Conservation (phyloP, 2,113 vertebrate species). For the Campylomormyrus numenius region DNA sequence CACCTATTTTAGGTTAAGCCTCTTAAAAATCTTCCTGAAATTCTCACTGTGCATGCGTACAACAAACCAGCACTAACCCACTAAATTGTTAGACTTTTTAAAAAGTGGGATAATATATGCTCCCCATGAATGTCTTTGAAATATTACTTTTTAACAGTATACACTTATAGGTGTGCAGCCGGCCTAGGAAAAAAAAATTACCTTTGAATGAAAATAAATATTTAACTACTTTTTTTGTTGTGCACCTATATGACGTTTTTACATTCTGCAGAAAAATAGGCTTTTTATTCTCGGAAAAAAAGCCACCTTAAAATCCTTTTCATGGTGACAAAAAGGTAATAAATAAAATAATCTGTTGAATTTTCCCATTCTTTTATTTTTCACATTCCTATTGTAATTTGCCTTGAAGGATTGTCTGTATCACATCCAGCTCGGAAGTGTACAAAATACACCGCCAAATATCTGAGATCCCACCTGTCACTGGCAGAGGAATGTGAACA, state of each 20-base stretch:
- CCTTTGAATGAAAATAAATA: not conserved
- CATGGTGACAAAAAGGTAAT: slow-evolving; percentile 13
- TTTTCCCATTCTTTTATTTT: slow-evolving; percentile 14
- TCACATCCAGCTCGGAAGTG: slow-evolving; percentile 27
- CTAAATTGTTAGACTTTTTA: not conserved
- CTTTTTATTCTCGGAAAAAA: not conserved
- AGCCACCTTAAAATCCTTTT: slow-evolving; percentile 3
- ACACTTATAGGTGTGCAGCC: not conserved
- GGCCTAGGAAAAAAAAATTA: not conserved
- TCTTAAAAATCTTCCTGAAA: not conserved
- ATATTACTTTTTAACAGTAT: not conserved
- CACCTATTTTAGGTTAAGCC: not conserved
- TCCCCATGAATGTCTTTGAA: not conserved
- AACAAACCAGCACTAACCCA: not conserved
- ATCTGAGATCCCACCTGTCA: not conserved
- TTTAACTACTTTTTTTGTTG: not conserved
- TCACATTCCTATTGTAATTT: slow-evolving; percentile 10
- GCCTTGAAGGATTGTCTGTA: slow-evolving; percentile 30
- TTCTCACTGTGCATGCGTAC: not conserved
- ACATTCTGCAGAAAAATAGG: not conserved
- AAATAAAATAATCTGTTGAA: slow-evolving; percentile 20
- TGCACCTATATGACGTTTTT: slow-evolving; percentile 2
- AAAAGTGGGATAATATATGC: not conserved
- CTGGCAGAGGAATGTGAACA: not conserved
- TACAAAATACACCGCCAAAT: slow-evolving; percentile 31